Evolutionary conservation across 2,113 vertebrate genomes (phyloP), one percentile per base, ranked within the genome.

Genomic region (Spea multiplicata): DNA sequence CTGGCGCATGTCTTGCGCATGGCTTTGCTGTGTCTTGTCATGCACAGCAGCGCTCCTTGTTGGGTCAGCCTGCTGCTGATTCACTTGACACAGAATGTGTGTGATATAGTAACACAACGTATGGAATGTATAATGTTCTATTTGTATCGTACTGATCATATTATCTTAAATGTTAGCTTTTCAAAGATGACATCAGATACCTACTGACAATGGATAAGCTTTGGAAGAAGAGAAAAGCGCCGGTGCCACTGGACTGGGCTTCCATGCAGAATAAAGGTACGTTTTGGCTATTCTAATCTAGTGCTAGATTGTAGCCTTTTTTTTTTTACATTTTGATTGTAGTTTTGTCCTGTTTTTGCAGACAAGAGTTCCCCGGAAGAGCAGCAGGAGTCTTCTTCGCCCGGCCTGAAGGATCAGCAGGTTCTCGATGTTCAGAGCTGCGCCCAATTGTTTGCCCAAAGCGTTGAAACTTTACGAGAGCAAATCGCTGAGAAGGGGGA

Each of bases 201-300:
- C 87, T 99, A 62, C 88, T 99, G 85, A 98, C 95, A 4, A 99
- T 99, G 97, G 97, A 99, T 88, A 98, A 98, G 83, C 90, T 99
- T 16, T 99, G 97, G 97, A 95, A 94, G 85, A 99, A 97, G 88
- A 95, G 97, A 86, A 99, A 96, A 90, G 94, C 97, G 49, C 97
- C 97, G 0, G 89, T 92, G 66, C 97, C 97, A 0, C 87, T 99
- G 82, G 95, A 98, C 86, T 99, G 97, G 97, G 84, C 90, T 3
- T 91, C 95, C 84, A 87, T 98, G 46, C 92, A 97, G 76, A 92
- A 89, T 72, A 91, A 88, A 80, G 93, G 97, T 99, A 90, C 83
- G 44, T 57, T 47, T 2, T 8, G 49, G 55, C 55, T 12, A 59
- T 59, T 13, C 10, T 4, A 9, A 9, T 6, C 6, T 10, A 48